These are phyloP conservation scores for Bombus affinis DNA, from an alignment of 1,140 invertebrate species.

Conservation along the genomic window DNA sequence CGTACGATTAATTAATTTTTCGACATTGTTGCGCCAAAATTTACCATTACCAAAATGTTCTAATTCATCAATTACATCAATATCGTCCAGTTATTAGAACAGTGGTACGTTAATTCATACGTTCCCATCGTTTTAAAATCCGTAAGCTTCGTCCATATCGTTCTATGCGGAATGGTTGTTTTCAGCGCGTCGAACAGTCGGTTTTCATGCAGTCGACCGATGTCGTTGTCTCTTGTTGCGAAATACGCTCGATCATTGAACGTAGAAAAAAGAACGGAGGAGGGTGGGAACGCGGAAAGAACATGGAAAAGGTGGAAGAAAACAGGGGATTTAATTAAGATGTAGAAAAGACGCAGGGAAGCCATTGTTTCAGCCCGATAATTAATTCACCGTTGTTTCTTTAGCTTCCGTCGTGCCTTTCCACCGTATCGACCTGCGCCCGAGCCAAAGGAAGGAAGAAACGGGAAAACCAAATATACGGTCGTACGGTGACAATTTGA, in stretches of 20 bases:
- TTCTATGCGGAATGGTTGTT: background rate
- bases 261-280: background rate
- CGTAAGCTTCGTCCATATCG: background rate
- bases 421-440: too few species aligned
- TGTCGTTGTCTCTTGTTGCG: slow-evolving; percentile 3
- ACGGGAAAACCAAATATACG: background rate
- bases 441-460: too few species aligned
- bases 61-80: background rate
- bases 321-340: slow-evolving; percentile 63
- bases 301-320: slow-evolving; percentile 19
- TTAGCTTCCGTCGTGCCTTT: slow-evolving; percentile 7
- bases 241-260: slow-evolving; percentile 13
- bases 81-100: background rate
- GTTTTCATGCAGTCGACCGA: background rate
- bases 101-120: background rate
- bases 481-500: background rate
- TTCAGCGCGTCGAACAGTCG: background rate
- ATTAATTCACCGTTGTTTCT: slow-evolving; percentile 61
- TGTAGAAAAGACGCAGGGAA: slow-evolving; percentile 41
- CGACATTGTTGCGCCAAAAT: too few species aligned
- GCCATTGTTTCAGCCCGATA: slow-evolving; percentile 54
- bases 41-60: too few species aligned
- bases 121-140: background rate
- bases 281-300: slow-evolving; percentile 6
- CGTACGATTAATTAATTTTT: too few species aligned